These are phyloP conservation scores for Poeciliopsis turneri DNA, from an alignment of 2,797 vertebrate genomes.

Conservation along the genomic window DNA sequence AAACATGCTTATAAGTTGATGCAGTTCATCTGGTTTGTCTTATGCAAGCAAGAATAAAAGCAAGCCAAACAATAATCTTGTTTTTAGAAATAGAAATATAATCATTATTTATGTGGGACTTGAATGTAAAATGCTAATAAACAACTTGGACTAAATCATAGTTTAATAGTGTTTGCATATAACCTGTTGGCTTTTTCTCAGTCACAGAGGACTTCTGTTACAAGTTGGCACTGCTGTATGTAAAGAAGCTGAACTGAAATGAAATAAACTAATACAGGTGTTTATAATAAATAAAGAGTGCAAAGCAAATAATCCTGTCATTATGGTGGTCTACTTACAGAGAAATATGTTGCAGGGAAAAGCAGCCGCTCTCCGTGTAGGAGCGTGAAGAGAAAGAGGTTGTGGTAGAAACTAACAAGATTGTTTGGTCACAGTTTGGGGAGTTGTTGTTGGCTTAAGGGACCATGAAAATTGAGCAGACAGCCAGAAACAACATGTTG, in stretches of 20 bases:
- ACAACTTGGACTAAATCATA: not conserved
- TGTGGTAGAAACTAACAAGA: conserved; percentile 59
- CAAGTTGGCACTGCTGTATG: not conserved
- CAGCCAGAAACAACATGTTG: conserved; percentile 47
- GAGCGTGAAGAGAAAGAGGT: conserved; percentile 27
- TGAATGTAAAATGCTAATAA: not conserved
- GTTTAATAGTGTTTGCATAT: not conserved
- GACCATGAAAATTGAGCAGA: conserved; percentile 60
- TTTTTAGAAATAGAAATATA: not conserved
- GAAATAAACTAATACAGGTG: not conserved
- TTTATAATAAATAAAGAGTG: not conserved
- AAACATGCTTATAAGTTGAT: not conserved
- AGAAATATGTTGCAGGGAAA: not conserved
- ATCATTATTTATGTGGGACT: not conserved
- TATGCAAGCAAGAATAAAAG: not conserved
- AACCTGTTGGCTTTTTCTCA: not conserved
- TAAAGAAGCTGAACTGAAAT: not conserved
- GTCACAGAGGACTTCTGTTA: not conserved
- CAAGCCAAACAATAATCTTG: not conserved
- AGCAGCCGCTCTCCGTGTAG: not conserved
- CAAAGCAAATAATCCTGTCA: conserved; percentile 5
- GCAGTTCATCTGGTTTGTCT: not conserved
- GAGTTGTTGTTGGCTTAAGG: conserved; percentile 49
- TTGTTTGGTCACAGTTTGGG: conserved; percentile 69
- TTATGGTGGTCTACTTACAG: not conserved